Conservation (phyloP, 2,113 vertebrate species). For the Dromas ardeola region DNA sequence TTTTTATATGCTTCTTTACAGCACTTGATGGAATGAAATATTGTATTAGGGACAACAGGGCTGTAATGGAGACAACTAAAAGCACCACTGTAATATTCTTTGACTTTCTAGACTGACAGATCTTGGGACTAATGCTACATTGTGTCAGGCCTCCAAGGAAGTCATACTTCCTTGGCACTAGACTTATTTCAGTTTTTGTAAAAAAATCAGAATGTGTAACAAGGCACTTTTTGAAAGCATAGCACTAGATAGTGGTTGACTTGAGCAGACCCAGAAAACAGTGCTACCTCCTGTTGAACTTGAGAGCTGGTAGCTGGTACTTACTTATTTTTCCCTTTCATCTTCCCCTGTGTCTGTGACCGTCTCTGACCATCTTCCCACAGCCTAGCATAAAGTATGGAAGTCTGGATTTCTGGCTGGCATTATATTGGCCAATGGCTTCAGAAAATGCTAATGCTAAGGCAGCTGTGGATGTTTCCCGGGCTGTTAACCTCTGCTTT, state of each 20-base stretch:
- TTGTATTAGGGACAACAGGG: background rate
- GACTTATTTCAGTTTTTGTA: background rate
- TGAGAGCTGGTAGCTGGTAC: fast-evolving
- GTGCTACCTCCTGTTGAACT: background rate
- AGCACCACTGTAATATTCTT: background rate
- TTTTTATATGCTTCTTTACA: background rate
- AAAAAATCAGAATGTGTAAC: background rate
- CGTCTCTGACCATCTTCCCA: background rate
- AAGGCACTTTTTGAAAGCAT: background rate
- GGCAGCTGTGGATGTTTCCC: background rate
- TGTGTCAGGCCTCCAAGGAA: background rate
- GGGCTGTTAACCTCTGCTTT: background rate
- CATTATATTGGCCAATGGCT: background rate
- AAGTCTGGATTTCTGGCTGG: background rate
- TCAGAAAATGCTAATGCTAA: background rate
- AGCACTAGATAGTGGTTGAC: background rate
- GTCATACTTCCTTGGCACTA: background rate
- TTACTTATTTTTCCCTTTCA: background rate
- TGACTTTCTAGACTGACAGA: background rate
- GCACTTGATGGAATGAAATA: background rate
- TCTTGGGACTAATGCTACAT: background rate
- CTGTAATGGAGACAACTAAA: background rate
- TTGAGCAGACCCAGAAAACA: background rate
- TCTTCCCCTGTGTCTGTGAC: background rate
- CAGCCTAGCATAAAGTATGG: background rate